Conservation (phyloP, 2,113 vertebrate species). For the Toxostoma redivivum region DNA sequence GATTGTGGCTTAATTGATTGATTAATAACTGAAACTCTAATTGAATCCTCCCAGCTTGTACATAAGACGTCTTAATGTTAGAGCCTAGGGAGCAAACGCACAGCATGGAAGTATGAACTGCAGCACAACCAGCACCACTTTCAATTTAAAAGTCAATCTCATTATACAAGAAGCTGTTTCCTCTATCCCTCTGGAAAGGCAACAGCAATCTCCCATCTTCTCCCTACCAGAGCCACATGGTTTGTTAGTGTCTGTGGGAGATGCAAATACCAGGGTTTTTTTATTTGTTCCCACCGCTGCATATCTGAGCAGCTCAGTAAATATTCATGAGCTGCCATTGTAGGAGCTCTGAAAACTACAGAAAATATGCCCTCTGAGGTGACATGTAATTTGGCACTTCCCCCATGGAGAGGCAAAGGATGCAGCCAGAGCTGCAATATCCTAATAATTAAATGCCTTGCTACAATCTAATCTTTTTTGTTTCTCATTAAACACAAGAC, state of each 20-base stretch:
- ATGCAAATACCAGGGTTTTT: slow-evolving; percentile 66
- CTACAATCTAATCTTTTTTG: slow-evolving; percentile 7
- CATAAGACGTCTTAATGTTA: slow-evolving; percentile 73
- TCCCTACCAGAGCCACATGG: slow-evolving; percentile 46
- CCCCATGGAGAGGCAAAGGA: neutral
- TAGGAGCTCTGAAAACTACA: slow-evolving; percentile 51
- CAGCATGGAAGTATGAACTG: slow-evolving; percentile 68
- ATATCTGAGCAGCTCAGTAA: slow-evolving; percentile 67
- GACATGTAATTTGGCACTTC: slow-evolving; percentile 57
- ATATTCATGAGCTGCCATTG: slow-evolving; percentile 71
- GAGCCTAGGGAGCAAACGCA: slow-evolving; percentile 72
- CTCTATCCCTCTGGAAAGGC: slow-evolving; percentile 63
- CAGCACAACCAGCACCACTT: slow-evolving; percentile 55
- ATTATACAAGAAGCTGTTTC: slow-evolving; percentile 70
- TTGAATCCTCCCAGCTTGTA: slow-evolving; percentile 74
- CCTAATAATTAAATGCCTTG: slow-evolving; percentile 39
- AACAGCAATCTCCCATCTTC: slow-evolving; percentile 31
- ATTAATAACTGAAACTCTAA: slow-evolving; percentile 77
- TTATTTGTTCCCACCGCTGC: slow-evolving; percentile 62
- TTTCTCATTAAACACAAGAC: slow-evolving; percentile 30
- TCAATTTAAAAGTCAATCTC: slow-evolving; percentile 76
- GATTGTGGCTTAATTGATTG: slow-evolving; percentile 75
- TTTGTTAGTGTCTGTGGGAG: slow-evolving; percentile 67
- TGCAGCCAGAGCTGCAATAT: slow-evolving; percentile 14
- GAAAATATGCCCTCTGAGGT: slow-evolving; percentile 52